Base-by-base conservation (phyloP, 2,113 vertebrate genomes). In the Cygnus atratus region DNA sequence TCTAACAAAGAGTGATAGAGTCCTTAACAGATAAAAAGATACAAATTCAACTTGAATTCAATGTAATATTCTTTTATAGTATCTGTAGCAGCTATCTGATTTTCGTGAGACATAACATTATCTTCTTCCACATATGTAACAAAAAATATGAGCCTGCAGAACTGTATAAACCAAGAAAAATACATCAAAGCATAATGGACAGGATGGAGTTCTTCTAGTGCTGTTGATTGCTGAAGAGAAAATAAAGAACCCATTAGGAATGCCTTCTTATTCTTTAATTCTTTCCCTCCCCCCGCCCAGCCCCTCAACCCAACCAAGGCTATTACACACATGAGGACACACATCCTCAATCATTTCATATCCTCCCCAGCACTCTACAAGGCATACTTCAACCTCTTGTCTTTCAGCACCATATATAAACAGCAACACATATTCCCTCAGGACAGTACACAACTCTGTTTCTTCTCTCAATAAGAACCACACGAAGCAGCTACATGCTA, bases 301-400 rank as follows among this genome's bases (percentile, higher is more conserved):
- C 28, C 81, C 94, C 90, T 97, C 91, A 93, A 86, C 81, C 88
- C 88, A 93, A 91, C 86, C 2, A 0, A 96, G 59, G 93, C 88
- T 96, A 97, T 96, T 97, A 97, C 95, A 96, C 96, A 97, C 96
- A 96, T 97, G 97, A 97, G 82, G 96, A 96, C 95, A 97, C 95
- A 97, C 91, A 92, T 95, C 89, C 95, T 97, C 97, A 95, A 95
- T 97, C 95, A 97, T 94, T 94, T 95, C 84, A 83, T 72, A 96
- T 95, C 93, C 92, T 97, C 96, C 87, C 95, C 76, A 95, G 84
- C 95, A 91, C 87, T 97, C 85, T 71, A 41, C 59, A 90, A 75
- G 88, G 87, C 6, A 11, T 87, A 84, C 92, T 92, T 97, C 89
- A 95, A 82, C 84, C 91, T 95, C 96, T 84, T 96, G 91, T 92